Evolutionary conservation across 2,113 vertebrate genomes (phyloP).

Genomic region (Sapajus apella): DNA sequence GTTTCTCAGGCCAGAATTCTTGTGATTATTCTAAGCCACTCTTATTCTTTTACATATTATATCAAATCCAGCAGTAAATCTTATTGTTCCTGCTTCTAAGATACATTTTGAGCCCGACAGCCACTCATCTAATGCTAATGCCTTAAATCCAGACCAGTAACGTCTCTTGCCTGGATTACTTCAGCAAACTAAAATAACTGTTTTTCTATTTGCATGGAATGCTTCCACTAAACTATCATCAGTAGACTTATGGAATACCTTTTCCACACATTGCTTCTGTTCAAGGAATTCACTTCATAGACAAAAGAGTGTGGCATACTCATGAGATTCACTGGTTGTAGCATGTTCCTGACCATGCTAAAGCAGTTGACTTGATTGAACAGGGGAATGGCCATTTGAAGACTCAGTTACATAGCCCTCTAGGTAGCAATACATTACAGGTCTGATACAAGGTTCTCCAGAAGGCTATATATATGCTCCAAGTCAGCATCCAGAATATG

Average conservation of each 20-base stretch:
- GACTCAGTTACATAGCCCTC: neutral
- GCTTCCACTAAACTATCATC: neutral
- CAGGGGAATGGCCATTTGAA: neutral
- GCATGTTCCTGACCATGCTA: too few species aligned
- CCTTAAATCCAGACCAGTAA: neutral
- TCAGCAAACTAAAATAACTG: neutral
- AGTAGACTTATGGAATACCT: too few species aligned
- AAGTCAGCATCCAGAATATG: neutral
- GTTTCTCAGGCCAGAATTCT: neutral
- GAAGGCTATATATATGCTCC: neutral
- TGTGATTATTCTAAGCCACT: neutral
- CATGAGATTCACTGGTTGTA: too few species aligned
- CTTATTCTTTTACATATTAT: neutral
- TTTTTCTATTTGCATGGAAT: neutral
- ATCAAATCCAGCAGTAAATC: neutral
- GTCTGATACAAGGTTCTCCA: neutral
- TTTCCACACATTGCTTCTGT: too few species aligned
- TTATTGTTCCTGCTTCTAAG: neutral
- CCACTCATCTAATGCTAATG: neutral
- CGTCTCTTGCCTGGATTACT: neutral
- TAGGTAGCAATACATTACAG: neutral
- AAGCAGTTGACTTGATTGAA: neutral
- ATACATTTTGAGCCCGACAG: neutral
- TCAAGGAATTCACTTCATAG: too few species aligned
- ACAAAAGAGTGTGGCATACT: too few species aligned